Evolutionary conservation across 2,113 vertebrate species (phyloP).

Genomic region (Phylloscopus whistleri): DNA sequence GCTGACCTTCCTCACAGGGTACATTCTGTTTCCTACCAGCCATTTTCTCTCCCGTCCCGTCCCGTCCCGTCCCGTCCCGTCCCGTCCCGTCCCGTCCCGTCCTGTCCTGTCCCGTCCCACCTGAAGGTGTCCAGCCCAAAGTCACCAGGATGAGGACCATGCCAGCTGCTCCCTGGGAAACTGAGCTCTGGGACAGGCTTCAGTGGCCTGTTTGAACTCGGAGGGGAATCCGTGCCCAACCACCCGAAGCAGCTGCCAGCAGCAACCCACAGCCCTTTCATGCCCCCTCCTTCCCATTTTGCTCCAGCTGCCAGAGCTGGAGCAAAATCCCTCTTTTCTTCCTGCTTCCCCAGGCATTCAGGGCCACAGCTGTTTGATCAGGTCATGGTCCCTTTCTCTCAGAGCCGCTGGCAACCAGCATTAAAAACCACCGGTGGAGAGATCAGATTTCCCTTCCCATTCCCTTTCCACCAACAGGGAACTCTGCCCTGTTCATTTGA

Average conservation of each 20-base stretch:
- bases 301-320: neutral
- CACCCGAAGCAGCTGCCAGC: constrained; percentile 61
- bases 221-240: neutral
- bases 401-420: neutral
- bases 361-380: constrained; percentile 49
- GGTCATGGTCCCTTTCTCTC: constrained; percentile 23
- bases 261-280: constrained; percentile 12
- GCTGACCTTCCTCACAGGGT: neutral
- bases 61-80: neutral
- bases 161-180: constrained; percentile 44
- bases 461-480: neutral
- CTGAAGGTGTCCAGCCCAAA: neutral
- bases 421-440: neutral
- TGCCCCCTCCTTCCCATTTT: neutral
- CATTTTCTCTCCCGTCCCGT: neutral
- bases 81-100: too few species aligned
- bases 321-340: constrained; percentile 14
- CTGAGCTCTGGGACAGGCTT: constrained; percentile 73
- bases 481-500: neutral
- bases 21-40: neutral
- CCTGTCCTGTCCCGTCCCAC: too few species aligned
- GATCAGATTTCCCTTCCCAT: neutral
- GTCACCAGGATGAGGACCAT: constrained; percentile 45
- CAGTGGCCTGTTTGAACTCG: constrained; percentile 70
- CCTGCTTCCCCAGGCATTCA: neutral